Evolutionary conservation across 2,797 vertebrate genomes (phyloP), one percentile per base, ranked within the genome.

Genomic region (Parotocinclus haroldoi): DNA sequence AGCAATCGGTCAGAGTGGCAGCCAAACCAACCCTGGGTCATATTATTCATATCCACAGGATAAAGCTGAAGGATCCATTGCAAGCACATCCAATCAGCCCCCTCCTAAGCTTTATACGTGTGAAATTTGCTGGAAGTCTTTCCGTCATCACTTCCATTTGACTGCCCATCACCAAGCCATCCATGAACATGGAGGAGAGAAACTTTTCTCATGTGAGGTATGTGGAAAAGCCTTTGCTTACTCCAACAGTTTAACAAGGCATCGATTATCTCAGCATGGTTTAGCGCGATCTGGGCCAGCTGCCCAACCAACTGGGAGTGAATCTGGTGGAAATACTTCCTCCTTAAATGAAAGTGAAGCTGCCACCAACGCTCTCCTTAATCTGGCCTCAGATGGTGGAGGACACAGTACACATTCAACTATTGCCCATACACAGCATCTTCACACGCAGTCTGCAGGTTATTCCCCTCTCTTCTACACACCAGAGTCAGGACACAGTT

Each of bases 151-250:
- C 0, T 92, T 95, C 48, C 83, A 96, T 77, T 82, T 98, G 39
- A 92, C 90, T 16, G 94, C 91, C 62, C 91, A 92, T 62, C 95
- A 96, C 66, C 95, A 94, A 79, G 93, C 94, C 0, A 93, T 94
- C 27, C 95, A 95, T 56, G 90, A 87, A 0, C 87, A 86, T 0
- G 89, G 91, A 0, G 90, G 93, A 72, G 93, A 94, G 44, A 92
- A 94, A 74, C 92, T 92, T 0, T 95, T 91, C 79, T 90, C 93
- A 0, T 96, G 95, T 3, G 89, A 92, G 1, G 91, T 94, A 1
- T 96, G 95, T 0, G 94, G 95, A 0, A 95, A 96, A 80, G 91
- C 92, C 0, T 97, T 96, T 7, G 86, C 92, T 60, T 95, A 94
- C 84, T 93, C 94, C 19, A 95, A 96, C 40, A 95, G 94, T 65